Evolutionary conservation across 1,140 invertebrate genomes (phyloP), one percentile per base, ranked within the genome.

Genomic region (Eriosoma lanigerum): DNA sequence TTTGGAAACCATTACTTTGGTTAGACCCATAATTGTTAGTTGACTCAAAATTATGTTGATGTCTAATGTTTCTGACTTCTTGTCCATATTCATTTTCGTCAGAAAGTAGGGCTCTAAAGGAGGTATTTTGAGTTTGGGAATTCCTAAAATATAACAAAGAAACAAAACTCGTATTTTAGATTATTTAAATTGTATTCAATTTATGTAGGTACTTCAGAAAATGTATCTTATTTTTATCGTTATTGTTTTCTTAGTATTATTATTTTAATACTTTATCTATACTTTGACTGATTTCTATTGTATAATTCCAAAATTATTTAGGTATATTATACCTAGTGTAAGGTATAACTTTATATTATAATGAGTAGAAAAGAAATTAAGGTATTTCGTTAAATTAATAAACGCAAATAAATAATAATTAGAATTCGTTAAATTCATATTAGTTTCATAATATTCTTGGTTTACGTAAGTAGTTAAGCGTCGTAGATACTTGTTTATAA

Each of bases 71-170:
- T 76, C 56, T 21, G 56, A 48, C 38, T 8, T 52, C 9, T 10
- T 21, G 54, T 60, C 29, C 38, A 76, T 19, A 26, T 0, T 19
- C 32, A 26, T 38, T 58, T 58, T 17, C 38, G 21, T 5, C 5
- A 76, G 2, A 3, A 10, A 60, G 21, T 48, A 76, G 15, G 73
- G 73, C 4, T 60, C 73, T 76, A 76, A 76, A 76, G 56, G 56
- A 46, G 73, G 54, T 60, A 60, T 76, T 76, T 60, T 60, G 73
- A 38, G 32, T 76, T 46, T 60, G 73, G 73, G 73, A 76, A 76
- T 76, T 12, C 56, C 73, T 76, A n/a, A 24, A 60, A 56, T 10
- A 73, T 19, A n/a, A 15, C 24, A 73, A 32, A 73, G 29, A 26
- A 32, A 73, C 56, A 38, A 56, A 38, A 56, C n/a, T 15, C n/a